These are phyloP conservation scores for Crax fasciolata DNA, from an alignment of 2,797 vertebrate genomes.

Conservation along the genomic window DNA sequence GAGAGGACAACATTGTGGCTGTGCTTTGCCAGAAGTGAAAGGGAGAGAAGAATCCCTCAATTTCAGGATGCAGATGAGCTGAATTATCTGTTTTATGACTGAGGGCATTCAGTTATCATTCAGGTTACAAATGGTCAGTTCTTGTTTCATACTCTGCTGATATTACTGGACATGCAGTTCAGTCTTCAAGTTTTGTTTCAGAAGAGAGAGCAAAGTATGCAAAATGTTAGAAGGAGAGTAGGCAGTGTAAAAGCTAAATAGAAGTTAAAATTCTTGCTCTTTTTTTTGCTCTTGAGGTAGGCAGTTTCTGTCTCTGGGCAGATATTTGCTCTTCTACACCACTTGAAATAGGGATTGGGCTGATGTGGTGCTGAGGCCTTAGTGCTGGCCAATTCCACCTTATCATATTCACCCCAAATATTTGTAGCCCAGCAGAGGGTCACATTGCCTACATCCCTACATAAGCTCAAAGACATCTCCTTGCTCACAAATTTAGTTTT, in stretches of 20 bases:
- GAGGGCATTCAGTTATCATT: not conserved
- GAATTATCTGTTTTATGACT: not conserved
- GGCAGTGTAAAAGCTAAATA: not conserved
- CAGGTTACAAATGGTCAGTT: not conserved
- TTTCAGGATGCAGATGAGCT: not conserved
- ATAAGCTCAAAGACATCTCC: slow-evolving; percentile 9
- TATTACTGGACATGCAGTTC: not conserved
- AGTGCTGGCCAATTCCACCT: slow-evolving; percentile 3
- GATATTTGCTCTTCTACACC: not conserved
- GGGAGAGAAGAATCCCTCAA: not conserved
- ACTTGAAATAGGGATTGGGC: not conserved
- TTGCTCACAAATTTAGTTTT: slow-evolving; percentile 52
- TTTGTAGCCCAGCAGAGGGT: slow-evolving; percentile 23
- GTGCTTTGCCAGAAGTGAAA: not conserved
- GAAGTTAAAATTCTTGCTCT: not conserved
- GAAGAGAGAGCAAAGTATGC: not conserved
- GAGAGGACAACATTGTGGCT: fast-evolving
- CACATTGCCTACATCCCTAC: not conserved
- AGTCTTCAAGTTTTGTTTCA: not conserved
- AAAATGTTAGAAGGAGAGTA: not conserved
- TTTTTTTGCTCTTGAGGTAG: not conserved
- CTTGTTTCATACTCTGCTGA: not conserved
- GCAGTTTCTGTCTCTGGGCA: not conserved
- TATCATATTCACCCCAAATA: not conserved
- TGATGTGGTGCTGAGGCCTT: not conserved